Evolutionary conservation across 2,113 vertebrate species (phyloP), one percentile per base, ranked within the genome.

Genomic region (Aspiorhynchus laticeps): DNA sequence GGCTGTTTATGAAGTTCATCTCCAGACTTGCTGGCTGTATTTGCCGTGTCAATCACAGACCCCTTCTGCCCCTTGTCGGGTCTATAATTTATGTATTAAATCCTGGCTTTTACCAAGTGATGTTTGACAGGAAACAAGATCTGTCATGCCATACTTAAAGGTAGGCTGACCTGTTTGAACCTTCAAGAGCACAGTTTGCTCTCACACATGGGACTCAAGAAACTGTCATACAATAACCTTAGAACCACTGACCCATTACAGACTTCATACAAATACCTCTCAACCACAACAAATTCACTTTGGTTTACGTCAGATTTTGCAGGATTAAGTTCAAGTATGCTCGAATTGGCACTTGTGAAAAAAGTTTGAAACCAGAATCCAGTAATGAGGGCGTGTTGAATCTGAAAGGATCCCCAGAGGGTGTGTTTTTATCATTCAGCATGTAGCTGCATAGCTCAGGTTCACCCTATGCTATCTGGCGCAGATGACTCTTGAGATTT

Each of bases 361-460:
- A 85, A 76, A 15, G 36, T 5, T 41, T 56, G 59, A 82, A 88
- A 83, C 26, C 15, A 41, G 59, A 88, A 28, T 69, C 84, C 21
- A 31, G 24, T 67, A 33, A 46, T 43, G 74, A 80, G 90, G 91
- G 89, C 88, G 91, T 90, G 21, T 26, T 31, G 17, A 80, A 67
- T 3, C 65, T 56, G 83, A 71, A 85, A 89, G 43, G 80, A 28
- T 88, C 46, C 88, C 93, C 89, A 73, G 28, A 36, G 89, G 93
- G 87, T 41, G 84, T 67, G 73, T 74, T 86, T 87, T 89, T 88
- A 85, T 91, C 86, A 87, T 80, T 86, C 63, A 84, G 90, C 92
- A 90, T 90, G 92, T 94, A 61, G 76, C 28, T 91, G 91, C 91
- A 92, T 74, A 91, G 83, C 80, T 31, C 87, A 90, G 86, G 51